These are phyloP conservation scores for Luffia ferchaultella DNA, from an alignment of 2,888 invertebrate species.

Conservation along the genomic window DNA sequence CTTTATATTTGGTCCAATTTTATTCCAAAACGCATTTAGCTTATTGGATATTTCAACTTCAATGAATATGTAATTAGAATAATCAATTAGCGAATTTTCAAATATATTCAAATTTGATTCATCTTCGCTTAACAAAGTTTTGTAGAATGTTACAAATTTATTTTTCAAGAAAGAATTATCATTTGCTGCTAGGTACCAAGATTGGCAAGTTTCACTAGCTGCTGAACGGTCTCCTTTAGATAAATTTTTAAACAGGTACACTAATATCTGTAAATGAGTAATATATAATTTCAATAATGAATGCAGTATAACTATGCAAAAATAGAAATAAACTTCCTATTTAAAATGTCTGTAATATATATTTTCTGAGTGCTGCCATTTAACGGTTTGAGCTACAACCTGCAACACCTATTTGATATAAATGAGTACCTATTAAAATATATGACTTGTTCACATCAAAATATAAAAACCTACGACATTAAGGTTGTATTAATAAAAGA, in stretches of 20 bases:
- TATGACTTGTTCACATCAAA: no score
- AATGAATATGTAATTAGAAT: constrained; percentile 57
- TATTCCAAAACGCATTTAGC: constrained; percentile 62
- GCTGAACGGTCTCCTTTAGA: constrained; percentile 71
- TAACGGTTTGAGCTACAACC: no score
- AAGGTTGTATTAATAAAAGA: no score
- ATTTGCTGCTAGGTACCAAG: constrained; percentile 74
- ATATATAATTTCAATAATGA: constrained; percentile 2
- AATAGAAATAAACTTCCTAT: no score
- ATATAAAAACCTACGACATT: no score
- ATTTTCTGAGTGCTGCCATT: no score
- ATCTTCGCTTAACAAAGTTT: constrained; percentile 45
- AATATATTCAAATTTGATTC: constrained; percentile 41
- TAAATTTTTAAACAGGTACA: constrained; percentile 70
- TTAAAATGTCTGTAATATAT: no score
- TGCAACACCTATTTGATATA: no score
- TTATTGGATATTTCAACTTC: constrained; percentile 63
- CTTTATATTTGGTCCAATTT: constrained; percentile 62
- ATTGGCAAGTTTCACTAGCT: constrained; percentile 70
- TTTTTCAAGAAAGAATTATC: constrained; percentile 65
- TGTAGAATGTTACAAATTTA: constrained; percentile 56
- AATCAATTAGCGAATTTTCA: constrained; percentile 44
- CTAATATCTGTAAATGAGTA: constrained; percentile 67
- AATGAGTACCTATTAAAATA: no score
- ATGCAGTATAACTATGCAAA: neutral